Percentiles rank a stretch among this genome's conserved stretches.
phyloP scores from a whole-genome alignment of 2,113 vertebrate genomes.

The Oryzias woworae region DNA sequence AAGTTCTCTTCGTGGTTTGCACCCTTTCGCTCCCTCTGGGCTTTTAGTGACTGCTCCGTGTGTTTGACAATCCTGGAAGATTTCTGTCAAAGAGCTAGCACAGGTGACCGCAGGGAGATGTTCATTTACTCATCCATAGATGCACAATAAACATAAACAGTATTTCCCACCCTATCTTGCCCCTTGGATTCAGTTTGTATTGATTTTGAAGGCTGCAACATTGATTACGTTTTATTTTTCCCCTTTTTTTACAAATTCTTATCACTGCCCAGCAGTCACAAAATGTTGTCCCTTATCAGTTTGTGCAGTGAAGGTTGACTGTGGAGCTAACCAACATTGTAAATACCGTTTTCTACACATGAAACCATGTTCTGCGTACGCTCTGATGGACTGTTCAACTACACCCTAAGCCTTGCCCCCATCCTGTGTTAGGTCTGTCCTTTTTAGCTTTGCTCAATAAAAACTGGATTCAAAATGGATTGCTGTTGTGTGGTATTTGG shows the following conservation, averaged over 20 bases:
- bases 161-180: constrained; percentile 51
- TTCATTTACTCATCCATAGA: constrained; percentile 43
- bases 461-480: constrained; percentile 57
- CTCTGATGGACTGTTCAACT: constrained; percentile 57
- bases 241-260: constrained; percentile 6
- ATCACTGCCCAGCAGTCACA: constrained; percentile 36
- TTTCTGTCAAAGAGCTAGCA: constrained; percentile 16
- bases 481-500: constrained; percentile 26
- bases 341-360: constrained; percentile 42
- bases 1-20: constrained; percentile 20
- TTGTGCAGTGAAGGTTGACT: constrained; percentile 40
- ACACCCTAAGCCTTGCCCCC: constrained; percentile 49
- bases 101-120: background rate
- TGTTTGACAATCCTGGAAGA: constrained; percentile 2
- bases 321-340: constrained; percentile 31
- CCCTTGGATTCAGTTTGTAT: constrained; percentile 41
- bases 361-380: constrained; percentile 38
- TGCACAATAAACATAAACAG: constrained; percentile 51
- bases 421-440: constrained; percentile 46
- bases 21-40: constrained; percentile 17
- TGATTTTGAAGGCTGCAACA: constrained; percentile 31
- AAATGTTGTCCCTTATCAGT: constrained; percentile 11
- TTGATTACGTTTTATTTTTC: constrained; percentile 20
- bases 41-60: background rate
- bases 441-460: constrained; percentile 71